Percentiles rank a stretch among this genome's conserved stretches.
Conservation (phyloP, 1,140 invertebrate genomes). For the Tetramorium simillimum region DNA sequence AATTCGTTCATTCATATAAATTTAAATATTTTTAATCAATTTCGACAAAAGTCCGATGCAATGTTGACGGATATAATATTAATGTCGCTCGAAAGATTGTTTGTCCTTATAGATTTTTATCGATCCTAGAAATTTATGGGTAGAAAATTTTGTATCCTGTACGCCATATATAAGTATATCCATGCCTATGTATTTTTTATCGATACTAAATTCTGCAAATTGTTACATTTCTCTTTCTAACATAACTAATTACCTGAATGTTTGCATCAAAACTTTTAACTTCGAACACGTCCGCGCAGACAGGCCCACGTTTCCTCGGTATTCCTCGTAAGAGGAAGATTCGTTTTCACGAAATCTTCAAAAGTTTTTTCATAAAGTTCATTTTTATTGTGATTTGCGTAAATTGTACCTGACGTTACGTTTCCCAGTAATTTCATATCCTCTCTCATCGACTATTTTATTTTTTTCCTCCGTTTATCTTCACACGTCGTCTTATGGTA, state of each 20-base stretch:
- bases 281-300: conserved; percentile 11
- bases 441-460: not conserved
- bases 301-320: not conserved
- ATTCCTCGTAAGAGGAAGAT: conserved; percentile 9
- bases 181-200: conserved; percentile 5
- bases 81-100: not conserved
- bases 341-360: too few species aligned
- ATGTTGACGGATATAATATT: not conserved
- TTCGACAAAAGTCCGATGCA: not conserved
- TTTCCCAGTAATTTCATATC: not conserved
- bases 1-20: not conserved
- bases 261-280: conserved; percentile 43
- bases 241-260: conserved; percentile 52
- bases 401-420: not conserved
- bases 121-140: conserved; percentile 13
- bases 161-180: conserved; percentile 8
- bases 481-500: not conserved
- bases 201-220: conserved; percentile 37
- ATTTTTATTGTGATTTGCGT: not conserved
- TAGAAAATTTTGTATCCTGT: conserved; percentile 8
- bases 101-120: not conserved
- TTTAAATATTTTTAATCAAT: not conserved
- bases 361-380: not conserved
- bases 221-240: conserved; percentile 48
- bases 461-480: conserved; percentile 12